Conservation (phyloP, 2,113 vertebrate genomes). For the Toxostoma redivivum region DNA sequence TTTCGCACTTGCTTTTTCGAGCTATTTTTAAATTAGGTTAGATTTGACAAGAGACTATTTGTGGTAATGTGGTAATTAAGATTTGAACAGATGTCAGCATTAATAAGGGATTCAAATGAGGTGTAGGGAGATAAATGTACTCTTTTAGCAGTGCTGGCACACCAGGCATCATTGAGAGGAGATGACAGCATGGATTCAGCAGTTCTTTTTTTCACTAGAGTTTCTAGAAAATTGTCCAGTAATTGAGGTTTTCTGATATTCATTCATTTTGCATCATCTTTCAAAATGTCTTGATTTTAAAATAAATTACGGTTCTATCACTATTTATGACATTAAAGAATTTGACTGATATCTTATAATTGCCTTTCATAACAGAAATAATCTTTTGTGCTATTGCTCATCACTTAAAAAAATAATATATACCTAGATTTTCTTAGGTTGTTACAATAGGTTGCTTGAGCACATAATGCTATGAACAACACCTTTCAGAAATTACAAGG, state of each 20-base stretch:
- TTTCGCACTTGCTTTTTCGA: conserved; percentile 63
- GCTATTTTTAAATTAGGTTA: conserved; percentile 58
- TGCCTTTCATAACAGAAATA: not conserved
- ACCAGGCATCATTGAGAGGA: not conserved
- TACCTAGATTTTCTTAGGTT: not conserved
- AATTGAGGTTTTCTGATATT: not conserved
- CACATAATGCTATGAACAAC: not conserved
- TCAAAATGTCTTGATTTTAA: not conserved
- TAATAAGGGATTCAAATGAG: conserved; percentile 71
- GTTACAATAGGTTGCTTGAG: not conserved
- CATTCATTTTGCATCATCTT: not conserved
- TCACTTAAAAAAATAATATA: not conserved
- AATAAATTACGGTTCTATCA: not conserved
- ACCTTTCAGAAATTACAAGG: not conserved
- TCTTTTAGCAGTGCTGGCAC: conserved; percentile 21
- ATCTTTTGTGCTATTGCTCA: not conserved
- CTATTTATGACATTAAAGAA: not conserved
- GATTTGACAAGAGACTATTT: conserved; percentile 67
- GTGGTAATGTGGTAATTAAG: conserved; percentile 74
- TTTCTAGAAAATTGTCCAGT: not conserved
- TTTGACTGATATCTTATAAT: not conserved
- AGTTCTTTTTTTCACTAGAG: not conserved
- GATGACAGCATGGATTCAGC: conserved; percentile 13
- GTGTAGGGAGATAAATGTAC: conserved; percentile 65
- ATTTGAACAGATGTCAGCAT: conserved; percentile 75